Evolutionary conservation across 2,113 vertebrate species (phyloP).

Genomic region (Scartelaos histophorus): DNA sequence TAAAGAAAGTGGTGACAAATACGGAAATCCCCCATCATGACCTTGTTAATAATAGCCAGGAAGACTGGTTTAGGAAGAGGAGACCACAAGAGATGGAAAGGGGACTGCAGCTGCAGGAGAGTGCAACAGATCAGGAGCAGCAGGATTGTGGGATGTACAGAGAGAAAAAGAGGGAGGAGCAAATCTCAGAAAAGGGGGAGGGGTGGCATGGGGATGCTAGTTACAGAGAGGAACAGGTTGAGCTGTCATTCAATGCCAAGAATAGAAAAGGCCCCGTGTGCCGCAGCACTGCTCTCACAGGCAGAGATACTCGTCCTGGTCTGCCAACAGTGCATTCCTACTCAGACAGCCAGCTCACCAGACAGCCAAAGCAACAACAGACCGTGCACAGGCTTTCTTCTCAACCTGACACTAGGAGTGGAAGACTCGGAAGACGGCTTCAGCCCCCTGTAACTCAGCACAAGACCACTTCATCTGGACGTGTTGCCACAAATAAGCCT

Average conservation of each 20-base stretch:
- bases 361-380: constrained; percentile 76
- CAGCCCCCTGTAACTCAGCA: constrained; percentile 51
- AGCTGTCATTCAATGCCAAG: constrained; percentile 85
- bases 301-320: constrained; percentile 72
- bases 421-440: constrained; percentile 53
- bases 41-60: constrained; percentile 58
- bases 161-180: constrained; percentile 68
- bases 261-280: constrained; percentile 82
- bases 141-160: constrained; percentile 47
- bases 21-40: constrained; percentile 67
- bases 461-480: constrained; percentile 49
- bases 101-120: constrained; percentile 57
- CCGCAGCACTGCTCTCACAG: constrained; percentile 75
- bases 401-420: constrained; percentile 66
- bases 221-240: constrained; percentile 85
- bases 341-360: constrained; percentile 72
- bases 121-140: constrained; percentile 37
- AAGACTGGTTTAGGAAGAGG: constrained; percentile 54
- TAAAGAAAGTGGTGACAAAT: constrained; percentile 57
- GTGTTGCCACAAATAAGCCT: constrained; percentile 52
- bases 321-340: constrained; percentile 71
- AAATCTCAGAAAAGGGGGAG: constrained; percentile 63
- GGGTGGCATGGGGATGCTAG: constrained; percentile 65
- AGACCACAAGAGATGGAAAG: constrained; percentile 61
- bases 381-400: constrained; percentile 58